These are phyloP conservation scores for Coelinius sp. DNA, from an alignment of 2,888 invertebrate genomes.

Conservation along the genomic window DNA sequence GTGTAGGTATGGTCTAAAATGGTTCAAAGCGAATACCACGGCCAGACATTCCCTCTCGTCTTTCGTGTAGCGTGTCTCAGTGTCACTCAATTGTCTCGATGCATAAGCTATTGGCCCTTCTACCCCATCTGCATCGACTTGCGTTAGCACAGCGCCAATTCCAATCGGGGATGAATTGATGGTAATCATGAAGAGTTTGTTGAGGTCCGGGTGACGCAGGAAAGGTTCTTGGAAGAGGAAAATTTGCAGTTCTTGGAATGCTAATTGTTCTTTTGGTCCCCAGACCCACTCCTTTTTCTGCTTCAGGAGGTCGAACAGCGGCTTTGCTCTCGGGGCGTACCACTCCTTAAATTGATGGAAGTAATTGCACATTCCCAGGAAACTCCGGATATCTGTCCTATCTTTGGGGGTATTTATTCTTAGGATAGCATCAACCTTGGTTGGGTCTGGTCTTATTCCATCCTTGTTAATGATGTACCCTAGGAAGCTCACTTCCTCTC, in stretches of 20 bases:
- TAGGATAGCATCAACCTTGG: not conserved
- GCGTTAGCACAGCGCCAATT: not conserved
- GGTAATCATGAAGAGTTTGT: too few species aligned
- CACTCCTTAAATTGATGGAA: conserved; percentile 4
- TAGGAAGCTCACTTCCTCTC: not conserved
- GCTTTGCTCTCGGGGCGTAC: not conserved
- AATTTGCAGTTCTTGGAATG: too few species aligned
- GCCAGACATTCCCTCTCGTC: too few species aligned
- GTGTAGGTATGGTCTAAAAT: too few species aligned
- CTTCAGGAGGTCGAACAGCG: not conserved
- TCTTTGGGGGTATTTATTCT: conserved; percentile 3
- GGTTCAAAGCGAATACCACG: too few species aligned
- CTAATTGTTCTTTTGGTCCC: not conserved
- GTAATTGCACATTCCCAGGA: conserved; percentile 26
- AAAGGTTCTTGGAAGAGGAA: too few species aligned
- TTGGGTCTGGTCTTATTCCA: conserved; percentile 6
- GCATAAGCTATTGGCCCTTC: not conserved
- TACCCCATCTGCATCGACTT: too few species aligned
- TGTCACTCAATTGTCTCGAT: too few species aligned
- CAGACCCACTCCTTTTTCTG: not conserved
- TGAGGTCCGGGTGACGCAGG: too few species aligned
- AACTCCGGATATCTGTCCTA: not conserved
- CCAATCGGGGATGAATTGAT: not conserved
- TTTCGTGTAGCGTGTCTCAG: too few species aligned
- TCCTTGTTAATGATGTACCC: not conserved